Evolutionary conservation across 2,113 vertebrate genomes (phyloP).

Genomic region (Conger conger): DNA sequence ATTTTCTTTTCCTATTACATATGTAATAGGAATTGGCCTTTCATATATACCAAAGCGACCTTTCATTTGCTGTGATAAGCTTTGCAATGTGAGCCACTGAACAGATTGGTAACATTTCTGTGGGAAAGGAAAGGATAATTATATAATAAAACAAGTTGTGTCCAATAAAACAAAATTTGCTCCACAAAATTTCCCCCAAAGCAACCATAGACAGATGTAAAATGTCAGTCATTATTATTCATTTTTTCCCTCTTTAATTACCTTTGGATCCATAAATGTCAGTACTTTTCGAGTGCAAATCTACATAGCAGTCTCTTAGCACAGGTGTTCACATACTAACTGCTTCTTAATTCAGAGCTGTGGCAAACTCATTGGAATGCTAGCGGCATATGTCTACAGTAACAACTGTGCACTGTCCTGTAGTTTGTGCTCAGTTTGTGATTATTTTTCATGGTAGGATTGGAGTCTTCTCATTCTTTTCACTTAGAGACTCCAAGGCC

Average conservation of each 20-base stretch:
- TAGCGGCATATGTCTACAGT: too few species aligned
- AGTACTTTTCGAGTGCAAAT: background rate
- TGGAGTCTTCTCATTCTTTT: background rate
- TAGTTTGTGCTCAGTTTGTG: background rate
- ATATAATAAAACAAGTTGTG: too few species aligned
- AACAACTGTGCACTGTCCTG: background rate
- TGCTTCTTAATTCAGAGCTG: too few species aligned
- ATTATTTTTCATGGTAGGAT: background rate
- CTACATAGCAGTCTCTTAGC: background rate
- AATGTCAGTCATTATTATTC: background rate
- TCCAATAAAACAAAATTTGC: background rate
- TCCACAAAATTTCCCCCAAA: background rate
- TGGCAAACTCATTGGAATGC: background rate
- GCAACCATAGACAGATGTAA: background rate
- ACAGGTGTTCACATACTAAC: too few species aligned
- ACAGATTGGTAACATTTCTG: background rate
- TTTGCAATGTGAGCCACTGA: background rate
- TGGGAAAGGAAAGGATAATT: background rate
- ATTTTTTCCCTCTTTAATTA: background rate
- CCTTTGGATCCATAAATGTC: background rate
- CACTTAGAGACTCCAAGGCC: background rate
- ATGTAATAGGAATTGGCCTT: background rate
- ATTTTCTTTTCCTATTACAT: too few species aligned
- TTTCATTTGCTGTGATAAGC: background rate
- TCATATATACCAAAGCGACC: background rate